Percentiles rank a stretch among this genome's conserved stretches.
phyloP scores from a whole-genome alignment of 1,140 invertebrate genomes.

The Sycophaga agraensis region DNA sequence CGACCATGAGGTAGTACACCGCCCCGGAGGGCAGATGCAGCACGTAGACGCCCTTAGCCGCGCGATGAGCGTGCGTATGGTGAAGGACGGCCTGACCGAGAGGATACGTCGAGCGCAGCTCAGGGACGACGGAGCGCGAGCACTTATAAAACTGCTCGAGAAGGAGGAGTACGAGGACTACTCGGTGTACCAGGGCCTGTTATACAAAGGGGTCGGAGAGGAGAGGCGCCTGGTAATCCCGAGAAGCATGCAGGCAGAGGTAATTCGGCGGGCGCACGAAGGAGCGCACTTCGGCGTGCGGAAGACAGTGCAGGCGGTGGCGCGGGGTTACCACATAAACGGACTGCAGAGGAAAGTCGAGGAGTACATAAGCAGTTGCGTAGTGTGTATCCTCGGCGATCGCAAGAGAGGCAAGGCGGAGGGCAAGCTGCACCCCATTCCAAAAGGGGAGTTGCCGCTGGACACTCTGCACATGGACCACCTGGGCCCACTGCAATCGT shows the following conservation, averaged over 20 bases:
- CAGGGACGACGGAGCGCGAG: not conserved
- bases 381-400: not conserved
- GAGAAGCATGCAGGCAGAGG: not conserved
- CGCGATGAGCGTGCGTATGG: too few relatives aligned
- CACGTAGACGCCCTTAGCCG: not conserved
- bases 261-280: not conserved
- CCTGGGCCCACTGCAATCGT: slow-evolving; percentile 1
- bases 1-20: not conserved
- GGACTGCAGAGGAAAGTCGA: not conserved
- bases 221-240: not conserved
- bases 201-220: not conserved
- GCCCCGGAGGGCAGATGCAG: not conserved
- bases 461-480: slow-evolving; percentile 37
- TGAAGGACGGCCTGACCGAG: not conserved
- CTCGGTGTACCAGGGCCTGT: not conserved
- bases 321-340: not conserved
- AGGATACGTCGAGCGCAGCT: not conserved
- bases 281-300: not conserved
- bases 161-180: too few relatives aligned
- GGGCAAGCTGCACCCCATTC: not conserved
- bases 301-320: not conserved
- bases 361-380: not conserved
- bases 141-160: not conserved
- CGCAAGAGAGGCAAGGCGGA: not conserved
- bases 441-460: not conserved